Conservation (phyloP, 1,140 invertebrate species). For the Saccostrea echinata region DNA sequence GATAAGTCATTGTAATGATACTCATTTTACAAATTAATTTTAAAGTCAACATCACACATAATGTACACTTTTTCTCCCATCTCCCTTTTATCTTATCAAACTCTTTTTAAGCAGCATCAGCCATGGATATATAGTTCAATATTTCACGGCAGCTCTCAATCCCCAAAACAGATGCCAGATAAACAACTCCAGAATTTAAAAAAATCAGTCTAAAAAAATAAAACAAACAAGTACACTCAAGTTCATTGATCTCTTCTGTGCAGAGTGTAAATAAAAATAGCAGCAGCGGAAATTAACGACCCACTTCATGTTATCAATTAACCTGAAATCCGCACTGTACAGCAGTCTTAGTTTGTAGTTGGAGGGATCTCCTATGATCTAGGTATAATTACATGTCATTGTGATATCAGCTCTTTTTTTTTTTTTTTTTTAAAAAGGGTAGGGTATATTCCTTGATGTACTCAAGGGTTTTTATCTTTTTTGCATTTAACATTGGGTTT, state of each 20-base stretch:
- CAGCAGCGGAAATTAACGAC: constrained; percentile 30
- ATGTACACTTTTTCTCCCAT: neutral
- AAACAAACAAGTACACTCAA: constrained; percentile 24
- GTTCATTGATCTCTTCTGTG: constrained; percentile 23
- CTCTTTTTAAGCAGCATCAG: neutral
- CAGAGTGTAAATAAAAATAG: constrained; percentile 28
- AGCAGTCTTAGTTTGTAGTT: neutral
- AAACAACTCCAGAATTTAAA: constrained; percentile 1
- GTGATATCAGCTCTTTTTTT: neutral
- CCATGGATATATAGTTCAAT: neutral
- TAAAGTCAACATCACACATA: neutral
- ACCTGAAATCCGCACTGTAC: constrained; percentile 20
- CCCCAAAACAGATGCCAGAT: constrained; percentile 6
- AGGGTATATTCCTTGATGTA: neutral
- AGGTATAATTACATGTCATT: neutral
- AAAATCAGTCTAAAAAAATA: constrained; percentile 19
- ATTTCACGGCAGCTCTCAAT: neutral
- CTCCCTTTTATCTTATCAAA: constrained; percentile 17
- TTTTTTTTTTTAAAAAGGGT: neutral
- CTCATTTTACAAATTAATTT: neutral
- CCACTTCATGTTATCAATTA: constrained; percentile 31
- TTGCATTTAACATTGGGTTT: neutral
- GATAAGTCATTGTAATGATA: neutral
- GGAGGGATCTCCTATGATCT: neutral
- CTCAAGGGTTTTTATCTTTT: neutral